Evolutionary conservation across 2,113 vertebrate species (phyloP).

Genomic region (Papio anubis): DNA sequence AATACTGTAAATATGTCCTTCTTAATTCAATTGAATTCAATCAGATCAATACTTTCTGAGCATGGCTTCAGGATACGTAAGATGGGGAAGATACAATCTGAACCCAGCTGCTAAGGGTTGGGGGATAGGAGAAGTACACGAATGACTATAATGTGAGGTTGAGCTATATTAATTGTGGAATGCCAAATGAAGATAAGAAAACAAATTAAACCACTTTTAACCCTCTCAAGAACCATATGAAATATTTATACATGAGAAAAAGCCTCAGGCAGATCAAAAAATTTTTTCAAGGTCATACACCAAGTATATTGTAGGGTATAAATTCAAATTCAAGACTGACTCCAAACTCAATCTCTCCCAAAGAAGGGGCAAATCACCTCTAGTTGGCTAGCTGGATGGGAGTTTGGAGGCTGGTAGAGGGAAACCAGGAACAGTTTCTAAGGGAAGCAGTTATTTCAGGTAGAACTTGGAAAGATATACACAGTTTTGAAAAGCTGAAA

Average conservation of each 20-base stretch:
- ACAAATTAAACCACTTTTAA: constrained; percentile 1
- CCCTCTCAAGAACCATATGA: neutral
- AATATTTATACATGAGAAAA: neutral
- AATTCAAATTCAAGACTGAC: constrained; percentile 6
- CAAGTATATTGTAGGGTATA: neutral
- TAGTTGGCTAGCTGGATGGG: neutral
- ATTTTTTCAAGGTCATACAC: neutral
- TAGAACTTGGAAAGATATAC: neutral
- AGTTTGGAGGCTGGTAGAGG: neutral
- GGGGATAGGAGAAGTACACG: neutral
- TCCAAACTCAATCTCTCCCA: constrained; percentile 1
- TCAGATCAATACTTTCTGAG: neutral
- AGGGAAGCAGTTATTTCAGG: neutral
- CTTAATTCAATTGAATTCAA: neutral
- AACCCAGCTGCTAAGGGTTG: neutral
- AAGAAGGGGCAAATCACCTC: neutral
- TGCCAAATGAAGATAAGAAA: neutral
- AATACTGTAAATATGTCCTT: neutral
- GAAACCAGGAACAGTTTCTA: neutral
- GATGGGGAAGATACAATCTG: neutral
- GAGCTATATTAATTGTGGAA: neutral
- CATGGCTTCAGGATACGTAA: neutral
- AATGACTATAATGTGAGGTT: neutral
- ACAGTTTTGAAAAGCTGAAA: constrained; percentile 10
- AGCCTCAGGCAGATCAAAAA: neutral